phyloP scores from a whole-genome alignment of 2,888 invertebrate genomes.

The Andrena bucephala region DNA sequence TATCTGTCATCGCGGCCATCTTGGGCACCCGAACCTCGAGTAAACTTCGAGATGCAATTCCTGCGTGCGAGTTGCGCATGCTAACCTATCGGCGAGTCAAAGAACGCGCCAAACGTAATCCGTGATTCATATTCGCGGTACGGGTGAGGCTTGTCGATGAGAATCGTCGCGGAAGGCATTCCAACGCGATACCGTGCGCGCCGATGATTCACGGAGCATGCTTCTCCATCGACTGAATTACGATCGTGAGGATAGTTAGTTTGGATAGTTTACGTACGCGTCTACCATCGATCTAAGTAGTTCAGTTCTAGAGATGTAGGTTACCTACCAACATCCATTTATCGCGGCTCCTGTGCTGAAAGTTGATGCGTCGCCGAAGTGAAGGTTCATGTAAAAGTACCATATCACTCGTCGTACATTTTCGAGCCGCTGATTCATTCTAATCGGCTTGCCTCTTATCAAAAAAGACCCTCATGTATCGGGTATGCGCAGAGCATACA shows the following conservation, averaged over 20 bases:
- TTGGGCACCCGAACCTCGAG: conserved; percentile 58
- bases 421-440: conserved; percentile 66
- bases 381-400: background rate
- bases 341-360: background rate
- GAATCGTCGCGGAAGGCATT: background rate
- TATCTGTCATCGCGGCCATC: conserved; percentile 72
- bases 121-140: conserved; percentile 35
- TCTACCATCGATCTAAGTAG: background rate
- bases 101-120: conserved; percentile 50
- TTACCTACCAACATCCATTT: conserved; percentile 25
- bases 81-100: conserved; percentile 52
- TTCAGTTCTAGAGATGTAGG: conserved; percentile 5
- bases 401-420: conserved; percentile 29
- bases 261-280: background rate
- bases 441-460: conserved; percentile 64
- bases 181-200: background rate
- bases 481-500: conserved; percentile 52
- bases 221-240: background rate
- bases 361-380: background rate
- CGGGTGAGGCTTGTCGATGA: conserved; percentile 9
- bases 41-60: conserved; percentile 58
- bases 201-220: background rate
- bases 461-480: conserved; percentile 60
- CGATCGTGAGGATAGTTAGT: background rate
- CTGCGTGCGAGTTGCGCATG: conserved; percentile 39